These are phyloP conservation scores for Lordiphosa collinella DNA, from an alignment of 1,140 invertebrate species.

Conservation along the genomic window DNA sequence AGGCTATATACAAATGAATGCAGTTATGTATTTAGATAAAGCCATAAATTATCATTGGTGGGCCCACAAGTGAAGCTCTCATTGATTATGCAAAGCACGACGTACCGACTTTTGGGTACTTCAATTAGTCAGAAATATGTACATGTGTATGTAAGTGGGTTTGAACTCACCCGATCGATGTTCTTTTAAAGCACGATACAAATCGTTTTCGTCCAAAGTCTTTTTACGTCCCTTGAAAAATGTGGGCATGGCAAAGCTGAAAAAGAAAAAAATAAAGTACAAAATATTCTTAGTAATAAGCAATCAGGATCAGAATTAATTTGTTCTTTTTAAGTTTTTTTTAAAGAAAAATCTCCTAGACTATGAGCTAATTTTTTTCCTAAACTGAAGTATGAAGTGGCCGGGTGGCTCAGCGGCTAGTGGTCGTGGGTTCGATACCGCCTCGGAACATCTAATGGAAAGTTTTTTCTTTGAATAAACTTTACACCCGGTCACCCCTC, in stretches of 20 bases:
- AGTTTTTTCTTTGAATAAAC: too few relatives aligned
- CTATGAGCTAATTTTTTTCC: too few relatives aligned
- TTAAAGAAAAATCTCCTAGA: too few relatives aligned
- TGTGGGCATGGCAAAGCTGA: constrained; percentile 80
- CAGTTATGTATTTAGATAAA: constrained; percentile 7
- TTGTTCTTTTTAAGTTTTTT: too few relatives aligned
- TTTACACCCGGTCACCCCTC: too few relatives aligned
- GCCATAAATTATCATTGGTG: constrained; percentile 27
- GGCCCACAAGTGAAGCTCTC: neutral
- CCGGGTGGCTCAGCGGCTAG: too few relatives aligned
- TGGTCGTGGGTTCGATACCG: too few relatives aligned
- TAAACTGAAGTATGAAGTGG: too few relatives aligned
- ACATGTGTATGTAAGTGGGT: neutral
- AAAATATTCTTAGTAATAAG: too few relatives aligned
- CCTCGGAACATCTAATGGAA: too few relatives aligned
- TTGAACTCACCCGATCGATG: constrained; percentile 80
- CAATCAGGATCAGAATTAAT: too few relatives aligned
- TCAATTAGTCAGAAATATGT: constrained; percentile 6
- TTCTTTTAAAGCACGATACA: constrained; percentile 82
- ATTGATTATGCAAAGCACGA: constrained; percentile 28
- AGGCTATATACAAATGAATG: too few relatives aligned
- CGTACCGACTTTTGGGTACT: neutral
- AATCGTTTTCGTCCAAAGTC: constrained; percentile 81
- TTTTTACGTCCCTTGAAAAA: constrained; percentile 81
- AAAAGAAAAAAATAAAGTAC: neutral